Evolutionary conservation across 2,797 vertebrate genomes (phyloP).

Genomic region (Crenichthys baileyi): DNA sequence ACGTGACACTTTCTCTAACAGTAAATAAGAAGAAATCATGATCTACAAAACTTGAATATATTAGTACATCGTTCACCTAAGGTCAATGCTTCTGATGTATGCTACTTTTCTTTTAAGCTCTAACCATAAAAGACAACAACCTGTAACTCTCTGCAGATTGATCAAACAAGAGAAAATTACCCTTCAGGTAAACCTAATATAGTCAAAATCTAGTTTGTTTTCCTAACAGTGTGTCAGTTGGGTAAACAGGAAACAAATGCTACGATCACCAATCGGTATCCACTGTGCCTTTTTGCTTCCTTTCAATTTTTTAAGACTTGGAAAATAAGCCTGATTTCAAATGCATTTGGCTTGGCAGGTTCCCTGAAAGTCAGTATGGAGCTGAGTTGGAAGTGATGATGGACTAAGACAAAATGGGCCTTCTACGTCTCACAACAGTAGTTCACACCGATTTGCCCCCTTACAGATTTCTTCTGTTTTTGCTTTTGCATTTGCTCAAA

Average conservation of each 20-base stretch:
- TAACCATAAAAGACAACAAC: neutral
- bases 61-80: neutral
- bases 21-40: neutral
- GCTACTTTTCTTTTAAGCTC: neutral
- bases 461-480: neutral
- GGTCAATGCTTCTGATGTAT: neutral
- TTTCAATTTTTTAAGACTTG: neutral
- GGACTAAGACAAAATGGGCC: neutral
- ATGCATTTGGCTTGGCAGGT: neutral
- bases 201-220: neutral
- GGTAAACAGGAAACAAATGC: too few relatives aligned
- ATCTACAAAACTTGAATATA: neutral
- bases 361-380: neutral
- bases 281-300: neutral
- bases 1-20: too few relatives aligned
- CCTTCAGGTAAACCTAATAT: too few relatives aligned
- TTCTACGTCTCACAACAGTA: neutral
- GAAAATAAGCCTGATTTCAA: neutral
- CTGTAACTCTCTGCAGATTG: too few relatives aligned
- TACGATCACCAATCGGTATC: neutral
- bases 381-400: neutral
- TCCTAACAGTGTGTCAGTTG: neutral
- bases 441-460: neutral
- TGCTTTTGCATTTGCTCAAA: neutral
- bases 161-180: too few relatives aligned